Conservation (phyloP, 1,140 invertebrate genomes). For the Hycleus phaleratus region DNA sequence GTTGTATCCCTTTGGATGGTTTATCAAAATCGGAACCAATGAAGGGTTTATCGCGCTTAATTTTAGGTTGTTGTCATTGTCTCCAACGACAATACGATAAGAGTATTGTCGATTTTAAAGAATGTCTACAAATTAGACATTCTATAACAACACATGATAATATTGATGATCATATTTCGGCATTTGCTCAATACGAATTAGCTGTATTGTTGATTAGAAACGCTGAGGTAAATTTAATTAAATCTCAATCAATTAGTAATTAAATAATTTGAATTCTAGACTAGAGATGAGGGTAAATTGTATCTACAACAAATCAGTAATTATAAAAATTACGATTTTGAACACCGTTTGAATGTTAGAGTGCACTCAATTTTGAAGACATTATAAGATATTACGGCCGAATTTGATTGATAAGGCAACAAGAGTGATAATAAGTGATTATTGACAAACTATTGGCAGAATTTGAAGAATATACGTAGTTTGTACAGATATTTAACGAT, state of each 20-base stretch:
- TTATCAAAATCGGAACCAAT: slow-evolving; percentile 45
- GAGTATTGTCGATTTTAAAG: slow-evolving; percentile 45
- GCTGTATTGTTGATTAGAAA: slow-evolving; percentile 48
- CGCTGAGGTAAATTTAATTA: slow-evolving; percentile 40
- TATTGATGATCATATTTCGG: slow-evolving; percentile 54
- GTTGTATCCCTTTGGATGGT: slow-evolving; percentile 27
- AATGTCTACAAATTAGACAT: slow-evolving; percentile 43
- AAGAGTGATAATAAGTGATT: too few relatives aligned
- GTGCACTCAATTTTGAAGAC: slow-evolving; percentile 50
- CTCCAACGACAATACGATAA: slow-evolving; percentile 43
- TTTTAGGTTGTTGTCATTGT: slow-evolving; percentile 46
- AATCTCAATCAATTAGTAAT: neutral
- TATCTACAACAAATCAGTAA: slow-evolving; percentile 45
- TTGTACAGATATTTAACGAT: too few relatives aligned
- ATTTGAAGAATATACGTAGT: too few relatives aligned
- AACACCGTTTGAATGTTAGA: slow-evolving; percentile 54
- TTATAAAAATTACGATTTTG: slow-evolving; percentile 63
- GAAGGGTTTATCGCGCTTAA: slow-evolving; percentile 47
- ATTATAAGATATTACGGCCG: too few relatives aligned
- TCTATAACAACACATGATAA: neutral
- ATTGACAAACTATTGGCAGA: too few relatives aligned
- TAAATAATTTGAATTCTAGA: slow-evolving; percentile 40
- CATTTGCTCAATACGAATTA: slow-evolving; percentile 61
- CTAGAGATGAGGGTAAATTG: slow-evolving; percentile 46
- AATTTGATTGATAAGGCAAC: too few relatives aligned